Evolutionary conservation across 2,113 vertebrate genomes (phyloP), one percentile per base, ranked within the genome.

Genomic region (Gobio gobio): DNA sequence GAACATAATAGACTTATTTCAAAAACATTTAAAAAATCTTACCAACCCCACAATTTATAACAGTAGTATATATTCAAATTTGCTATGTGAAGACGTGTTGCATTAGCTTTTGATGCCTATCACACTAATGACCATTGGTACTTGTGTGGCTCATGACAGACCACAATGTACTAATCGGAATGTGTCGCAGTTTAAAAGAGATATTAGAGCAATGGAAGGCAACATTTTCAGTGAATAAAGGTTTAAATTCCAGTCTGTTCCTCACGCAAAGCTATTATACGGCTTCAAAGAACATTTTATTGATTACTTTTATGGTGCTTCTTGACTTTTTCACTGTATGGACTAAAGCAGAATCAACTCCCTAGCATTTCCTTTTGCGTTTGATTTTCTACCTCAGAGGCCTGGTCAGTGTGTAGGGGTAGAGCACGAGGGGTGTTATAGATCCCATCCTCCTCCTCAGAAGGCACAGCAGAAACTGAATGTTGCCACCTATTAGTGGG

Each of bases 401-500:
- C 92, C 0, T 91, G 74, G 68, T 94, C 92, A 0, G 78, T 63
- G 64, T 88, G 91, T 14, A 91, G 89, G 45, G 93, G 92, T 74
- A 94, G 63, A 56, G 91, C 80, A 43, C 95, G 93, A 13, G 95
- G 95, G 61, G 94, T 95, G 89, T 95, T 94, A 36, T 95, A 95
- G 87, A 95, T 95, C 82, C 92, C 90, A 22, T 95, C 93, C 5
- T 92, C 90, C 7, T 87, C 82, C 1, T 88, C 70, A n/a, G 81
- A 83, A 73, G 77, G 66, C 16, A 87, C 54, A 29, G 90, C 66
- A 1, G 87, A 84, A 72, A 92, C 89, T 1, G 90, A 83, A 33
- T 92, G 90, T 86, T 94, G 93, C 94, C 94, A 95, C 74, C 93
- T 89, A 78, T 92, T 93, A 77, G 89, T 93, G 10, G 95, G 94